Conservation (phyloP, 2,797 vertebrate genomes). For the Chelon labrosus region DNA sequence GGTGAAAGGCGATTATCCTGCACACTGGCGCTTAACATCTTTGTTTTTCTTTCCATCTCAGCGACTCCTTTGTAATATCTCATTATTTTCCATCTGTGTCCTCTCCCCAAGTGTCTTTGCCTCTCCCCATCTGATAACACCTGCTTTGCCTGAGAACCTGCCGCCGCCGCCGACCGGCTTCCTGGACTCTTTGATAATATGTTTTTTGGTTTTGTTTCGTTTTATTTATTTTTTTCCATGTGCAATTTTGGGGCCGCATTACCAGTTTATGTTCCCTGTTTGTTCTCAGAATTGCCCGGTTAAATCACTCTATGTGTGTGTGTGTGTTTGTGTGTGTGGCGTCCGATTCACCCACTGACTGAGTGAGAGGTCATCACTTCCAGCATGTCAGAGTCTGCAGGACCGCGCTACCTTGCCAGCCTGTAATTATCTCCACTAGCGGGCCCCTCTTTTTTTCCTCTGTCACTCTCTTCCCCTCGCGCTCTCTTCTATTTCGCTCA, state of each 20-base stretch:
- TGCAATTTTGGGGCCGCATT: conserved; percentile 22
- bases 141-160: conserved; percentile 44
- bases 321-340: neutral
- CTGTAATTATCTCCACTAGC: conserved; percentile 73
- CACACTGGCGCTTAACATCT: conserved; percentile 4
- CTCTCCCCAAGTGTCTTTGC: conserved; percentile 35
- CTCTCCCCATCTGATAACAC: conserved; percentile 54
- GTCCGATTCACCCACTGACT: conserved; percentile 56
- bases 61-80: conserved; percentile 41
- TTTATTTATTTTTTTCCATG: neutral
- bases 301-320: conserved; percentile 41
- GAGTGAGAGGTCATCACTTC: conserved; percentile 67
- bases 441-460: conserved; percentile 38
- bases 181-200: neutral
- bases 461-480: conserved; percentile 33
- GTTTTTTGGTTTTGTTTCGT: too few relatives aligned
- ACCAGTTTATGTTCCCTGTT: conserved; percentile 38
- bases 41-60: conserved; percentile 44
- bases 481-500: conserved; percentile 57
- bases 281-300: conserved; percentile 32
- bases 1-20: neutral
- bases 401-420: conserved; percentile 54
- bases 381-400: conserved; percentile 67
- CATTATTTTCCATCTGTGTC: conserved; percentile 62
- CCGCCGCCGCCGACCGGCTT: conserved; percentile 4